A percentile compares a stretch with the other conserved stretches of the same genome.
Conservation (phyloP, 2,797 vertebrate genomes). For the Diglossa cyanea region DNA sequence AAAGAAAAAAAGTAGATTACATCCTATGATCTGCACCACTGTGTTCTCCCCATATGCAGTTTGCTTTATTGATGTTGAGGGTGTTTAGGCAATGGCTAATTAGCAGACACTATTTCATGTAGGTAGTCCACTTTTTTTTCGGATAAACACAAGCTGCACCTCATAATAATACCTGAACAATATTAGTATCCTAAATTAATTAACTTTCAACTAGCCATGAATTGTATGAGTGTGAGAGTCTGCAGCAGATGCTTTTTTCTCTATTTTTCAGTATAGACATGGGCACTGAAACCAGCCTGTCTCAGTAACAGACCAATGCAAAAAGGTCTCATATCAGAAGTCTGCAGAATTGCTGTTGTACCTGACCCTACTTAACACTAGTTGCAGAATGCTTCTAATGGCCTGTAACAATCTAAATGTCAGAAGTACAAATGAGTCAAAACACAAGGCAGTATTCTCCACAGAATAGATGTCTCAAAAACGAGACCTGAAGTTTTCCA, state of each 20-base stretch:
- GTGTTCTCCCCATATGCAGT: background rate
- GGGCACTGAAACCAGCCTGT: background rate
- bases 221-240: too few species aligned
- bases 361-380: background rate
- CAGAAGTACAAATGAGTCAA: background rate
- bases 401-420: background rate
- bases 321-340: background rate
- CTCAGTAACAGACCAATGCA: background rate
- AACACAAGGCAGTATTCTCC: background rate
- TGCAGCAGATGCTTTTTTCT: accelerated
- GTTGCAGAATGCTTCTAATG: background rate
- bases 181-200: background rate
- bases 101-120: background rate
- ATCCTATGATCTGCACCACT: background rate
- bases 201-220: background rate
- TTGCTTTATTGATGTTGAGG: background rate
- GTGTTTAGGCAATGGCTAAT: background rate
- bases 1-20: background rate
- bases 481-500: background rate
- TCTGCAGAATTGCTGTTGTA: background rate
- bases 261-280: background rate
- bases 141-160: background rate
- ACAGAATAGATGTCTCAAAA: background rate
- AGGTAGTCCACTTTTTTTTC: background rate
- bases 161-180: background rate